These are phyloP conservation scores for Lithobates sylvaticus DNA, from an alignment of 2,797 vertebrate genomes.

Conservation along the genomic window DNA sequence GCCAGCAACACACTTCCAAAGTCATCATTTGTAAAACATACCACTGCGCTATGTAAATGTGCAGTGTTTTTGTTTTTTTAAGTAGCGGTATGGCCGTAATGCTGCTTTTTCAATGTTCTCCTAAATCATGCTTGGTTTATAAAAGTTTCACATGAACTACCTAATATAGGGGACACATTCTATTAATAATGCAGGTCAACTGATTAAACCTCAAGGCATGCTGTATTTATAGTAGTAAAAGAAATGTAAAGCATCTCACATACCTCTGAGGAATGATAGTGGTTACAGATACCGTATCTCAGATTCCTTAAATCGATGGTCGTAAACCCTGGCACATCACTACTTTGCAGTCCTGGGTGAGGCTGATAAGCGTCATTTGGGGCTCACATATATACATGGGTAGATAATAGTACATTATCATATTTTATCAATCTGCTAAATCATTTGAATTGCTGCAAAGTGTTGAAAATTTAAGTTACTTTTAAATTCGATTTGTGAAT, in stretches of 20 bases:
- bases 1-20: no score
- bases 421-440: neutral
- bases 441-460: no score
- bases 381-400: neutral
- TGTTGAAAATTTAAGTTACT: no score
- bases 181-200: no score
- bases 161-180: neutral
- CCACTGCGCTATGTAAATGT: no score
- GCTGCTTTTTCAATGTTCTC: no score
- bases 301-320: neutral
- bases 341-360: neutral
- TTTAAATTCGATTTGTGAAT: neutral
- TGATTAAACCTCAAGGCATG: neutral
- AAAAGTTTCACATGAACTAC: neutral
- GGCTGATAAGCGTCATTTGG: neutral
- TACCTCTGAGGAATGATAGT: no score
- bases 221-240: neutral
- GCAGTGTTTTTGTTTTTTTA: no score
- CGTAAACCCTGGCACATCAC: neutral
- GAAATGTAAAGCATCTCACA: neutral
- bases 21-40: no score
- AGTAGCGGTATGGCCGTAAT: no score
- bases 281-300: no score
- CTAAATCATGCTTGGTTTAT: neutral
- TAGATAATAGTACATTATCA: neutral